Percentiles rank a stretch among this genome's conserved stretches.
Conservation (phyloP, 2,113 vertebrate genomes). For the Clupea harengus region DNA sequence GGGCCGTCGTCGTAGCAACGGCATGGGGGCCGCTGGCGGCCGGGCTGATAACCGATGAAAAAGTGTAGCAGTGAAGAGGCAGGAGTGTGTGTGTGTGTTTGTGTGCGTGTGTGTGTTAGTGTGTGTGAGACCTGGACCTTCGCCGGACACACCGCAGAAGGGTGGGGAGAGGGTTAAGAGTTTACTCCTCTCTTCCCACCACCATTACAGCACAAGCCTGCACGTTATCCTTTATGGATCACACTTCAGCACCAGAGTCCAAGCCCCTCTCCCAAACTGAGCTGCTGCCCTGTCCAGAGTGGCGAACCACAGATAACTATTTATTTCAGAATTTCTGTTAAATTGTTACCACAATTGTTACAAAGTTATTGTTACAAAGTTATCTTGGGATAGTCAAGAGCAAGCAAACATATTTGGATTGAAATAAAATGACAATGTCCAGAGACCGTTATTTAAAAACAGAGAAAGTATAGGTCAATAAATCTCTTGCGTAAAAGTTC, state of each 20-base stretch:
- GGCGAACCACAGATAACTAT: neutral
- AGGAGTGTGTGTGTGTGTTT: constrained; percentile 7
- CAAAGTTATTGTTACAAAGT: constrained; percentile 26
- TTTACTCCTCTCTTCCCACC: neutral
- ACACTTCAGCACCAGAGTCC: neutral
- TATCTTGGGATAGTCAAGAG: constrained; percentile 39
- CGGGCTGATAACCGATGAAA: constrained; percentile 56
- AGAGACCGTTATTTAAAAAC: constrained; percentile 16
- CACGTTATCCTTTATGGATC: constrained; percentile 32
- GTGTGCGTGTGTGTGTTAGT: neutral
- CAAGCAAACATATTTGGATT: constrained; percentile 36
- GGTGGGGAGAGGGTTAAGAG: neutral
- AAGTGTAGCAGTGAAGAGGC: constrained; percentile 50
- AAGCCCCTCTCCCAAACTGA: neutral
- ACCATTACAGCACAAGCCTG: neutral
- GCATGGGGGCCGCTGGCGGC: constrained; percentile 38
- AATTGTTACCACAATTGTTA: constrained; percentile 39
- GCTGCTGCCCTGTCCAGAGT: neutral
- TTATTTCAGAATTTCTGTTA: neutral
- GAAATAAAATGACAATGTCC: constrained; percentile 42
- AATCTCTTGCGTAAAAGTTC: constrained; percentile 51
- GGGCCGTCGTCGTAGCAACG: constrained; percentile 49
- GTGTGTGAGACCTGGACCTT: neutral
- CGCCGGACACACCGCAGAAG: neutral
- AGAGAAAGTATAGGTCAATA: constrained; percentile 35